Evolutionary conservation across 2,888 invertebrate genomes (phyloP), one percentile per base, ranked within the genome.

Genomic region (Micoletzkya japonica): DNA sequence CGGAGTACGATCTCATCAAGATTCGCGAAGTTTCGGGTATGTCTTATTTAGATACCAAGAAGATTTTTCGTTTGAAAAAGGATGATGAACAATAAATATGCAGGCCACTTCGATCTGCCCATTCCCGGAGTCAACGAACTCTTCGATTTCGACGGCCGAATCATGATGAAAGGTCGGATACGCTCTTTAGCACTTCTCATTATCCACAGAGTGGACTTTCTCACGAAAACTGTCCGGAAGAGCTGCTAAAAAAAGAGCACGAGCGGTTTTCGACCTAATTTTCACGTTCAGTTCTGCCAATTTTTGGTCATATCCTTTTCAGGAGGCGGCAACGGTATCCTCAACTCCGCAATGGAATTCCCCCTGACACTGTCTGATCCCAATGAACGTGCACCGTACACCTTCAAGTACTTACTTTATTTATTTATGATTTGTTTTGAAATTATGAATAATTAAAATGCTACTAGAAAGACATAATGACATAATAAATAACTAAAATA

Each of bases 111-210:
- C 60, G 80, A 81, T 70, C 69, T 80, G 4, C 81, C 80, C 3
- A 63, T 81, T 20, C 77, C 75, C 10, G 81, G 81, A 2, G 70
- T 81, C n/a, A 81, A 81, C 63, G 81, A 81, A 39, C 61, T 81
- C 24, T 81, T 81, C 59, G 81, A 81, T 70, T 79, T 81, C 58
- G 81, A 81, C 61, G 81, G 81, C 20, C 64, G 80, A 32, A 74
- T 77, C 26, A 78, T 80, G 79, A 63, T 34, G 7, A 63, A 63
- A 63, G 63, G 63, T 61, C 1, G 39, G 10, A 39, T 17, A 17
- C 17, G 7, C 39, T 17, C 17, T 39, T 6, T 39, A 39, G 7
- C 39, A 10, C 39, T 10, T 17, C 39, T 39, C 39, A 39, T 39
- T 10, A 39, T 10, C 17, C 17, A 10, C 39, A 10, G 39, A 17